Conservation (phyloP, 2,113 vertebrate genomes). For the Phylloscopus trochilus region DNA sequence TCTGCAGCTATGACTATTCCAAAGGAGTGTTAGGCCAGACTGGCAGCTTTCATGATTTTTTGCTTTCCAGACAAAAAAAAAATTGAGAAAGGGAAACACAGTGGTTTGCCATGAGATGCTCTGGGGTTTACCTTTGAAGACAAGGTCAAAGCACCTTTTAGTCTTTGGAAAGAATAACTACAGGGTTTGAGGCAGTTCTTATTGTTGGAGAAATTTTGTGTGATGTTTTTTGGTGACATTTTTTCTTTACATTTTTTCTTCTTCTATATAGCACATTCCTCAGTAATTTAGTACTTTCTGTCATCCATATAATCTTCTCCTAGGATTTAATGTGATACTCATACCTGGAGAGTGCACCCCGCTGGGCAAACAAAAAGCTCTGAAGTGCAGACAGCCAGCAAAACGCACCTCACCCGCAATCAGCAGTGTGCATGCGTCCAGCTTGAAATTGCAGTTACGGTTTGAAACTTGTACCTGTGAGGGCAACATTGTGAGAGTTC, state of each 20-base stretch:
- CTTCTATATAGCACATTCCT: neutral
- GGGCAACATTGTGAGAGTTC: neutral
- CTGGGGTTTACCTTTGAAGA: neutral
- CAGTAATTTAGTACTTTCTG: neutral
- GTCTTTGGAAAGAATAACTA: neutral
- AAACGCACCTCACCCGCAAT: neutral
- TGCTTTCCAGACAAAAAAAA: neutral
- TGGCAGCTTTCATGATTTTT: neutral
- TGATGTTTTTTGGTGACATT: neutral
- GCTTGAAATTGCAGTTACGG: neutral
- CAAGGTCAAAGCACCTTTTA: neutral
- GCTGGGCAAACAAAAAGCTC: neutral
- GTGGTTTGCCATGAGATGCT: neutral
- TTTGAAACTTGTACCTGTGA: neutral
- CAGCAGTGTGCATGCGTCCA: neutral
- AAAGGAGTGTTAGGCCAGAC: neutral
- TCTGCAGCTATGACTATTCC: neutral
- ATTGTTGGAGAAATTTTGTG: neutral
- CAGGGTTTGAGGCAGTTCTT: neutral
- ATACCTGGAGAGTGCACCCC: neutral
- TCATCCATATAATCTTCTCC: neutral
- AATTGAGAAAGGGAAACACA: neutral
- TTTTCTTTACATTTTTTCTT: neutral
- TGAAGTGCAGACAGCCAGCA: neutral
- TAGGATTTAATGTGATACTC: neutral